phyloP scores from a whole-genome alignment of 2,113 vertebrate genomes.

The Okapia johnstoni region DNA sequence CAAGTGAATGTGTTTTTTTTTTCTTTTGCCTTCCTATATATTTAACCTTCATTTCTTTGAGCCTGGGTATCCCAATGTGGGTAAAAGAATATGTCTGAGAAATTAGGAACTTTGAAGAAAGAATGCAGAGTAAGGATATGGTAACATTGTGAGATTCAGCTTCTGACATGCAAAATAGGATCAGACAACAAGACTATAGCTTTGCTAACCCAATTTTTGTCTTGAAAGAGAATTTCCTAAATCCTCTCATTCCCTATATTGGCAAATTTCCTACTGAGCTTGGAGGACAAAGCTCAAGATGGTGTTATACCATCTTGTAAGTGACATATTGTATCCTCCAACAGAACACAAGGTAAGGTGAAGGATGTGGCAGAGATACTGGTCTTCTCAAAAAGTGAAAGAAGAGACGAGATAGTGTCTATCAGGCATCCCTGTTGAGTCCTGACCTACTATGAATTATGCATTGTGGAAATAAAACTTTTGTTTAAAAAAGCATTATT shows the following conservation, averaged over 20 bases:
- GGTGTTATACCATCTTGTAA: not conserved
- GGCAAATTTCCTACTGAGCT: not conserved
- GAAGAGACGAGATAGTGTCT: not conserved
- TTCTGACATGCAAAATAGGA: not conserved
- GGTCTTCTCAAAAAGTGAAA: not conserved
- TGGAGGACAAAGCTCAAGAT: not conserved
- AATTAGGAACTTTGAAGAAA: not conserved
- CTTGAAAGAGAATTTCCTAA: not conserved
- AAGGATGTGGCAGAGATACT: not conserved
- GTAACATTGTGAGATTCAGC: not conserved
- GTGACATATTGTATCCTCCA: not conserved
- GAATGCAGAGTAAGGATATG: not conserved
- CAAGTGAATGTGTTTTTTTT: conserved; percentile 39
- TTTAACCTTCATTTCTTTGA: not conserved
- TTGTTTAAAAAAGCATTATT: not conserved
- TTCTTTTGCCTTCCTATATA: not conserved
- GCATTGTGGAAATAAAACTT: not conserved
- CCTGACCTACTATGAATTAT: not conserved
- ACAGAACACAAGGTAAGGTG: not conserved
- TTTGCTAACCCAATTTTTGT: not conserved
- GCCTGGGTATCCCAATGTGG: not conserved
- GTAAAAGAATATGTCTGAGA: not conserved
- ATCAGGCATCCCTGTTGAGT: not conserved
- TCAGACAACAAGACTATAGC: not conserved
- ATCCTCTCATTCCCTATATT: not conserved